Evolutionary conservation across 2,888 invertebrate species (phyloP).

Genomic region (Cryptosula pallasiana): DNA sequence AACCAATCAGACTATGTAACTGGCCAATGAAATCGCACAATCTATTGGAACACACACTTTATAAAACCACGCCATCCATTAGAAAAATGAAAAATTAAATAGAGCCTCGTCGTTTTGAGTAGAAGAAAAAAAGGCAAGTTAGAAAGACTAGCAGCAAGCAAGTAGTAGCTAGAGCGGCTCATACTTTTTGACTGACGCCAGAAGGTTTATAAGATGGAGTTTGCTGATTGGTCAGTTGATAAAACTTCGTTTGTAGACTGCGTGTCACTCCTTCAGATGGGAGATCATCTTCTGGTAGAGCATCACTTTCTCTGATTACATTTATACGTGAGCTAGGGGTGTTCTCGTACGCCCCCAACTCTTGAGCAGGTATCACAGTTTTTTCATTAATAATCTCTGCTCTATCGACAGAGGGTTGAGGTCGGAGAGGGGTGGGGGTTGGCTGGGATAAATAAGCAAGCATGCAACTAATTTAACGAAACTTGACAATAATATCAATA

Average conservation of each 20-base stretch:
- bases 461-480: too few relatives aligned
- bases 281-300: neutral
- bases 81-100: too few relatives aligned
- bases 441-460: slow-evolving; percentile 1
- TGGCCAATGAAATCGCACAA: too few relatives aligned
- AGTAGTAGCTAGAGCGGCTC: neutral
- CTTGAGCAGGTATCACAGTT: slow-evolving; percentile 16
- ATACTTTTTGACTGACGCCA: slow-evolving; percentile 20
- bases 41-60: too few relatives aligned
- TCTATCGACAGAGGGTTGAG: neutral
- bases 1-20: too few relatives aligned
- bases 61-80: too few relatives aligned
- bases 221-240: neutral
- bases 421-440: slow-evolving; percentile 8
- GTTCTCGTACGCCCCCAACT: slow-evolving; percentile 2
- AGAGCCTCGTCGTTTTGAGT: too few relatives aligned
- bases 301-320: slow-evolving; percentile 18
- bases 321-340: neutral
- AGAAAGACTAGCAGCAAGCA: neutral
- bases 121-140: neutral
- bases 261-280: slow-evolving; percentile 16
- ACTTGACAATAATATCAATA: too few relatives aligned
- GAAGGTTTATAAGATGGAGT: slow-evolving; percentile 3
- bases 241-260: neutral
- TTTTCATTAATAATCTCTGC: neutral